Evolutionary conservation across 2,888 invertebrate genomes (phyloP).

Genomic region (Sepioteuthis lessoniana): DNA sequence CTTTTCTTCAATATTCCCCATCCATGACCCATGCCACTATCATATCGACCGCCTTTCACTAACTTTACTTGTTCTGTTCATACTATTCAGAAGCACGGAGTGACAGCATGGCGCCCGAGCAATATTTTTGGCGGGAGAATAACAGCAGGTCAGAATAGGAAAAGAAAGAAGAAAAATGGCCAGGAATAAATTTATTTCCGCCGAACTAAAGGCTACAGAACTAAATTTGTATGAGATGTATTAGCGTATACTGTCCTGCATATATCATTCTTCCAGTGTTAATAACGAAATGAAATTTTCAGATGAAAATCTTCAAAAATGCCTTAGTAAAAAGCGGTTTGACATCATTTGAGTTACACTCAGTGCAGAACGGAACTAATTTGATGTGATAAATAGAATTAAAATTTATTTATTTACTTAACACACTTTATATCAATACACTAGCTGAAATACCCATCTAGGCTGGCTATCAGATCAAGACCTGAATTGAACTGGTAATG

Average conservation of each 20-base stretch:
- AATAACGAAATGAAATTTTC: too few species aligned
- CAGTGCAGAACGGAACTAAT: too few species aligned
- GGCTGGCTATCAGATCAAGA: too few species aligned
- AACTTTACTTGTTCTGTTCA: not conserved
- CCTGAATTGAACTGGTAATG: too few species aligned
- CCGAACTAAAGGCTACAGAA: too few species aligned
- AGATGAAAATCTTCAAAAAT: too few species aligned
- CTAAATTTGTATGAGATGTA: not conserved
- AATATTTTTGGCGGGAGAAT: conserved; percentile 3
- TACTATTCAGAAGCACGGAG: not conserved
- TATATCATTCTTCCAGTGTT: not conserved
- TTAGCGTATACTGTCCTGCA: not conserved
- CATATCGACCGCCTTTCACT: not conserved
- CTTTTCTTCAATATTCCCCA: not conserved
- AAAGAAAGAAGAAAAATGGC: not conserved
- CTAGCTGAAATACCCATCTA: too few species aligned
- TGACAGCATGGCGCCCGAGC: not conserved
- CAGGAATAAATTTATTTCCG: not conserved
- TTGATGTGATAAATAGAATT: too few species aligned
- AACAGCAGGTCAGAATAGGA: not conserved
- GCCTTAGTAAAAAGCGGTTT: too few species aligned
- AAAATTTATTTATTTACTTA: too few species aligned
- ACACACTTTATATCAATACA: too few species aligned
- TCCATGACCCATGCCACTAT: not conserved
- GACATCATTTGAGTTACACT: too few species aligned